Percentiles rank a stretch among this genome's conserved stretches.
Conservation (phyloP, 1,140 invertebrate species). For the Macrosteles quadrilineatus region DNA sequence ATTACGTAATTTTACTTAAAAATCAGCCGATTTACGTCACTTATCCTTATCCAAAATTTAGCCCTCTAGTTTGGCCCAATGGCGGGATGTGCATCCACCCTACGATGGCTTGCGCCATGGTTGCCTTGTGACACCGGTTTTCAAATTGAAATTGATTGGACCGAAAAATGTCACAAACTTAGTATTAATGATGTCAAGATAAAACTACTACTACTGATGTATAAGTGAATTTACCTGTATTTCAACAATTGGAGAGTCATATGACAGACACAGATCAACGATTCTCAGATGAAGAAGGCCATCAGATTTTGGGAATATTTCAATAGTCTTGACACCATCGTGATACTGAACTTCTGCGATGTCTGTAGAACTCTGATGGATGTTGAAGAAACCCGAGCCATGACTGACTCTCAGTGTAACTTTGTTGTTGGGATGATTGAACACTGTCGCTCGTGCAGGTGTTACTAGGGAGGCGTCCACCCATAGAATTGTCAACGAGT, state of each 20-base stretch:
- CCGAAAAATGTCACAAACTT: no score
- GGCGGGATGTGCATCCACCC: no score
- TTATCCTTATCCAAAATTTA: no score
- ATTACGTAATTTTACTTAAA: no score
- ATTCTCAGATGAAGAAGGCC: conserved; percentile 65
- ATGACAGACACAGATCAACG: conserved; percentile 70
- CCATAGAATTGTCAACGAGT: conserved; percentile 45
- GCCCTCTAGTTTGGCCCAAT: no score
- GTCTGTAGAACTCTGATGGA: conserved; percentile 59
- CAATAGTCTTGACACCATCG: conserved; percentile 60
- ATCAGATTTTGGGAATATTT: conserved; percentile 63
- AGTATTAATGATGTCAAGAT: no score
- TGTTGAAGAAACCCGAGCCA: conserved; percentile 74
- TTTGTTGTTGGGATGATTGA: conserved; percentile 66
- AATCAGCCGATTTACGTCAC: no score
- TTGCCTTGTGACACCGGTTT: no score
- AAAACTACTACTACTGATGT: no score
- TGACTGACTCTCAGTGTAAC: conserved; percentile 57
- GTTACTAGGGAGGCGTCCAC: conserved; percentile 63
- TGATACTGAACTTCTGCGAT: conserved; percentile 66
- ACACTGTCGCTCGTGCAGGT: conserved; percentile 57
- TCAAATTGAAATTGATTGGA: no score
- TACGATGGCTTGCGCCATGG: no score
- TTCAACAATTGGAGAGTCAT: conserved; percentile 55
- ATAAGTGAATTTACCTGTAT: conserved; percentile 63